These are phyloP conservation scores for Eupithecia dodoneata DNA, from an alignment of 2,888 invertebrate genomes.

Conservation along the genomic window DNA sequence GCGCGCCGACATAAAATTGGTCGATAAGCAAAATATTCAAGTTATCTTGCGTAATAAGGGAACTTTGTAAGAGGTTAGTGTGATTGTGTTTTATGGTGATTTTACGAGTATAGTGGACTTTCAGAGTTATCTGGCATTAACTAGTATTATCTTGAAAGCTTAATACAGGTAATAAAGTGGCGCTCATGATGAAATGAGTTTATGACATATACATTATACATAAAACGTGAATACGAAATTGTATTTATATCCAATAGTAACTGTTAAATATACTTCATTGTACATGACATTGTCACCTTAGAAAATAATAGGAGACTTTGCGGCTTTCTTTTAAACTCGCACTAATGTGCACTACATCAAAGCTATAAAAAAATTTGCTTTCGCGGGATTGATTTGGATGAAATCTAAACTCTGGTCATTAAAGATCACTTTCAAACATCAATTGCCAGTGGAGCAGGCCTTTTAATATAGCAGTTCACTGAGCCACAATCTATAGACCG, in stretches of 20 bases:
- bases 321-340: neutral
- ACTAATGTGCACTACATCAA: neutral
- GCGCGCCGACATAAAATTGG: slow-evolving; percentile 56
- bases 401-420: neutral
- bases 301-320: neutral
- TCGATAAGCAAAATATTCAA: slow-evolving; percentile 57
- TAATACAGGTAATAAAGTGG: slow-evolving; percentile 1
- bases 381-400: neutral
- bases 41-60: slow-evolving; percentile 25
- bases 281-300: neutral
- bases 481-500: slow-evolving; percentile 62
- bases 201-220: neutral
- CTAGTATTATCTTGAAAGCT: slow-evolving; percentile 5
- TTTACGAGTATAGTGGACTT: slow-evolving; percentile 7
- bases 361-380: neutral
- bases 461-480: slow-evolving; percentile 72
- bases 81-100: slow-evolving; percentile 17
- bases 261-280: neutral
- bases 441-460: slow-evolving; percentile 26
- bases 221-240: neutral
- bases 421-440: slow-evolving; percentile 3
- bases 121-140: neutral
- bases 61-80: slow-evolving; percentile 22
- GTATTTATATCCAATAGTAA: neutral
- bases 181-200: neutral